These are phyloP conservation scores for Gymnarchus niloticus DNA, from an alignment of 2,113 vertebrate species.

Conservation along the genomic window DNA sequence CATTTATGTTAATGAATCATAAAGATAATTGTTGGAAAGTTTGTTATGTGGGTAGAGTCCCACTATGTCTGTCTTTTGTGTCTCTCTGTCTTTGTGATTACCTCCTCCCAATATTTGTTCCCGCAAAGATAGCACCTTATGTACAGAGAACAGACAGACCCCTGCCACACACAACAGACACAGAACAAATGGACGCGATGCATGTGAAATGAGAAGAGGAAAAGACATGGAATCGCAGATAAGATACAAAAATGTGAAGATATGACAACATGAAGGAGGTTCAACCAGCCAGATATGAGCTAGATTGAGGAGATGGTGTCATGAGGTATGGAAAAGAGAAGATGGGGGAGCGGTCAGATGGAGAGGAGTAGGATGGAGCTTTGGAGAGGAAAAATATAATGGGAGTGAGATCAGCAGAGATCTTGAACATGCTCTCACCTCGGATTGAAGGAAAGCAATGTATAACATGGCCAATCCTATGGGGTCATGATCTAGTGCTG, in stretches of 20 bases:
- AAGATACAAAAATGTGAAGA: no score
- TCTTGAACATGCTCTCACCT: neutral
- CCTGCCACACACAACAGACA: neutral
- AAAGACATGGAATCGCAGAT: neutral
- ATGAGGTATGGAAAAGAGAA: neutral
- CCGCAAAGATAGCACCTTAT: no score
- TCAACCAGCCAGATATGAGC: neutral
- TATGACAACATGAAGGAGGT: neutral
- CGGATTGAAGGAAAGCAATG: neutral
- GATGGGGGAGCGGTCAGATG: neutral
- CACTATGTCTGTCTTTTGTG: no score
- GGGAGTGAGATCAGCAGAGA: neutral
- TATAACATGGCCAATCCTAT: neutral
- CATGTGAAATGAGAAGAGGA: neutral
- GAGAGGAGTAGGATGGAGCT: neutral
- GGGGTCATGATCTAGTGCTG: neutral
- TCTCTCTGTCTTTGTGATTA: no score
- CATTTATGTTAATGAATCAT: no score
- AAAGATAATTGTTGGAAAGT: no score
- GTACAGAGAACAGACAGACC: no score
- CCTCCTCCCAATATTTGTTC: no score
- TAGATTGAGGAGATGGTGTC: neutral
- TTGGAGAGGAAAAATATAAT: neutral
- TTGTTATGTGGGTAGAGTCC: no score
- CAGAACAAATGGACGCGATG: neutral